phyloP scores from a whole-genome alignment of 2,888 invertebrate species.

The Drosophila affinis region DNA sequence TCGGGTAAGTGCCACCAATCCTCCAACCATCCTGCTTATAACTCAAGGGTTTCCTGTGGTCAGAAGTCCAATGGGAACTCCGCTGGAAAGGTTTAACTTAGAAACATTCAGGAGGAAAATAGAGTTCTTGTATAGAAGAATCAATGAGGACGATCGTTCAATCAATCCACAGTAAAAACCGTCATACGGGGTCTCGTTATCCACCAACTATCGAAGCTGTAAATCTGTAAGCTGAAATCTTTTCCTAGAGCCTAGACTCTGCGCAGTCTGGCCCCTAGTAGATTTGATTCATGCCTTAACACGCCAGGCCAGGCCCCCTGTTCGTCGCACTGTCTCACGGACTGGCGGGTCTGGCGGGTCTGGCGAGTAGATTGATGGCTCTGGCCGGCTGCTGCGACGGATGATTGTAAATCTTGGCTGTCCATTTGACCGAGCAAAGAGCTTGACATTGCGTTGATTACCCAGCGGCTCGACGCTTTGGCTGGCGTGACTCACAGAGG shows the following conservation, averaged over 20 bases:
- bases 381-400: slow-evolving; percentile 56
- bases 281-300: slow-evolving; percentile 63
- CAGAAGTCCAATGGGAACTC: too few relatives aligned
- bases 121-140: background rate
- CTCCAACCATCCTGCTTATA: too few relatives aligned
- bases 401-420: slow-evolving; percentile 60
- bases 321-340: background rate
- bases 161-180: too few relatives aligned
- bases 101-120: too few relatives aligned
- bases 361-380: slow-evolving; percentile 68
- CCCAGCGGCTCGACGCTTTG: slow-evolving; percentile 30
- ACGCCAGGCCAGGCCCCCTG: slow-evolving; percentile 3
- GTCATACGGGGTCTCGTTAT: background rate
- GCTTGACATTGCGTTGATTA: slow-evolving; percentile 71
- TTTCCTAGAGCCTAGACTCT: slow-evolving; percentile 23
- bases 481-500: slow-evolving; percentile 25
- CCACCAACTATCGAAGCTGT: too few relatives aligned
- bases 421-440: slow-evolving; percentile 23
- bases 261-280: slow-evolving; percentile 53
- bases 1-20: slow-evolving; percentile 88
- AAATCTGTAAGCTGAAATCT: slow-evolving; percentile 20
- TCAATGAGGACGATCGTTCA: background rate
- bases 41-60: too few relatives aligned
- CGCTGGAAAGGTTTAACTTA: too few relatives aligned
- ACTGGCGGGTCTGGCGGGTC: background rate